A percentile compares a stretch with the other conserved stretches of the same genome.
phyloP scores from a whole-genome alignment of 2,888 invertebrate species.

The Sympetrum striolatum region DNA sequence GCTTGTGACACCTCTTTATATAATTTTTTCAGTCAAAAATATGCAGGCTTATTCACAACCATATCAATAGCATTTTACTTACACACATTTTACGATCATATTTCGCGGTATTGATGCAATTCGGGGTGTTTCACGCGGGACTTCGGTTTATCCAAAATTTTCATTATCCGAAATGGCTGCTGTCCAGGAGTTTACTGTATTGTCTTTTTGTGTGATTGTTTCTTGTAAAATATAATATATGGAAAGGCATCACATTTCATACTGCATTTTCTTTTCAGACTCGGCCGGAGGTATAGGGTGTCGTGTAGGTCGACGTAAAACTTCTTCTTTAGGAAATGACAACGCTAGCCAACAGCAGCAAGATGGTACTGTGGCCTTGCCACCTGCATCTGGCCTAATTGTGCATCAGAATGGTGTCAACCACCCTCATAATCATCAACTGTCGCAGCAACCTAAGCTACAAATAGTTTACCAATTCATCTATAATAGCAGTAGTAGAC shows the following conservation, averaged over 20 bases:
- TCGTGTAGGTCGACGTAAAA: constrained; percentile 17
- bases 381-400: not conserved
- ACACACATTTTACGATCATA: no score
- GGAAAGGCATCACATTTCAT: no score
- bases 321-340: constrained; percentile 15
- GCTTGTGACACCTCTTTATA: no score
- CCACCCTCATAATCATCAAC: not conserved
- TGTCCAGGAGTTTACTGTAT: no score
- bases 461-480: constrained; percentile 95
- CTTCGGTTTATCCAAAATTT: no score
- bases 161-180: no score
- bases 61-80: no score
- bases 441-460: constrained; percentile 57
- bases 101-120: no score
- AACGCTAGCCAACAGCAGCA: constrained; percentile 25
- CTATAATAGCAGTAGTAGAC: constrained; percentile 92
- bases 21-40: no score
- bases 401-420: constrained; percentile 2
- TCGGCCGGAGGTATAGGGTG: constrained; percentile 27
- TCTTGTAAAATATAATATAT: not conserved
- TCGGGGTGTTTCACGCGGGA: no score
- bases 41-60: no score
- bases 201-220: no score
- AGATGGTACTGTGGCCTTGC: constrained; percentile 11
- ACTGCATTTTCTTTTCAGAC: not conserved